Evolutionary conservation across 2,888 invertebrate genomes (phyloP).

Genomic region (Dasysyrphus tricinctus): DNA sequence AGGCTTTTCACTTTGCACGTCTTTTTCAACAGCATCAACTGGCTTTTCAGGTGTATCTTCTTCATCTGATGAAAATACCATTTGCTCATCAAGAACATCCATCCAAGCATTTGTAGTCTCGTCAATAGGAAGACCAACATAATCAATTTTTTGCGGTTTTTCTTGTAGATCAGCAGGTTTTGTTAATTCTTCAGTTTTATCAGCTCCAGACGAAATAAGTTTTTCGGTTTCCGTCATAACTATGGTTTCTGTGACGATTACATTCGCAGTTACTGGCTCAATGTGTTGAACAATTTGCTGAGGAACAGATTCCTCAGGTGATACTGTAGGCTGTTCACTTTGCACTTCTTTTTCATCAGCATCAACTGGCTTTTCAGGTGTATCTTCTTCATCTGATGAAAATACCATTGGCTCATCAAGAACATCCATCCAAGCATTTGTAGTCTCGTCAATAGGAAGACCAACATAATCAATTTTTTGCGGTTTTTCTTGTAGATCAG

Average conservation of each 20-base stretch:
- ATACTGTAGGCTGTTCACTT: background rate
- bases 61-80: conserved; percentile 80
- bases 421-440: conserved; percentile 79
- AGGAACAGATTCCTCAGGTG: background rate
- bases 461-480: conserved; percentile 74
- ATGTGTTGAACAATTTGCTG: background rate
- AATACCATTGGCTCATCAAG: conserved; percentile 68
- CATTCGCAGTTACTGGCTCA: background rate
- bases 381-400: conserved; percentile 65
- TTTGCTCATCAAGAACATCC: conserved; percentile 80
- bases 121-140: conserved; percentile 78
- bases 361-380: background rate
- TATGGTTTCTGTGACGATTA: background rate
- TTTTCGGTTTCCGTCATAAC: background rate
- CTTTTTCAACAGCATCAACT: background rate
- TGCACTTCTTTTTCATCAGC: conserved; percentile 68
- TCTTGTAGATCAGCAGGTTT: background rate
- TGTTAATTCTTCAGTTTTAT: background rate
- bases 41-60: conserved; percentile 59
- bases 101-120: conserved; percentile 79
- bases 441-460: conserved; percentile 77
- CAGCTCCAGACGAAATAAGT: background rate
- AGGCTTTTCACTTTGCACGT: conserved; percentile 60
- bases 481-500: background rate
- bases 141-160: conserved; percentile 48